Evolutionary conservation across 2,113 vertebrate species (phyloP), one percentile per base, ranked within the genome.

Genomic region (Epinephelus lanceolatus): DNA sequence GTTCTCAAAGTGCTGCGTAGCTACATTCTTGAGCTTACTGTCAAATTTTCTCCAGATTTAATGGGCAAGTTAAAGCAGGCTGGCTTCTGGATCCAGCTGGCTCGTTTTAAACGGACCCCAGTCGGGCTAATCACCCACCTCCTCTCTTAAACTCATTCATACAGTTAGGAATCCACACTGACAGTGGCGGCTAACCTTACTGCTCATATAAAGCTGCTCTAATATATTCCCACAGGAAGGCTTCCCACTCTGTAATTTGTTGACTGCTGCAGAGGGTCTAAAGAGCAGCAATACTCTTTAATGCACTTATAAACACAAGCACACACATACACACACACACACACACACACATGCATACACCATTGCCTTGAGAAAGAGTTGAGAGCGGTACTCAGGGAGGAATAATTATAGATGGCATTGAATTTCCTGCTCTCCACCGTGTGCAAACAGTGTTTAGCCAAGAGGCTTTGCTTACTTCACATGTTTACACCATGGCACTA

Each of bases 371-470:
- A 91, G 88, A 85, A 81, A 82, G 75, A 84, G 71, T 84, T 60
- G 84, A 89, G 87, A 88, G 80, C n/a, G 47, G 67, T 57, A 78
- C 78, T 89, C 78, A 10, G 78, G 71, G 73, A 88, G 80, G 81
- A 89, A 89, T 93, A 86, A 91, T 93, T 93, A 92, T 91, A 92
- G 84, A 85, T 71, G 81, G 78, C 84, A 73, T 88, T 92, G 81
- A 80, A 78, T 92, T 91, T 91, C 86, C 84, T 86, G 72, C 81
- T 85, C 76, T 84, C 57, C 62, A 27, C 75, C 15, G 33, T 75
- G 76, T 86, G 57, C 85, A 91, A 91, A 85, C 66, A 82, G 69
- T 84, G 65, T 91, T 90, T 84, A 84, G 85, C 81, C 65, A n/a
- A 76, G 88, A 74, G 83, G 52, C 69, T 67, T 81, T 71, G 83